Base-by-base conservation (phyloP, 2,797 vertebrate genomes). In the Notamacropus eugenii region DNA sequence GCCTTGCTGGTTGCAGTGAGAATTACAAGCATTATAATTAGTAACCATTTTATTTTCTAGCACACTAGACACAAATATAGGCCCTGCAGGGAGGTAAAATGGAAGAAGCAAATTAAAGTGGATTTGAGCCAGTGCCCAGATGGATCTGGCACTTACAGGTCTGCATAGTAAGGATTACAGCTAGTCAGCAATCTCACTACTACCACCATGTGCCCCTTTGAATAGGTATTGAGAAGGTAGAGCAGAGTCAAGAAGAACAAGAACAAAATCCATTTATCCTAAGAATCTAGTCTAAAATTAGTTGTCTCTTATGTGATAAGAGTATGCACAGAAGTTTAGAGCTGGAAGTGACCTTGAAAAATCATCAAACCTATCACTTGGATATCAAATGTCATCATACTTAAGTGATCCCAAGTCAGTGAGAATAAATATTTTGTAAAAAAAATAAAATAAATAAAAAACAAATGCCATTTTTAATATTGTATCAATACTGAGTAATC, bases 51-150 rank as follows among this genome's bases (percentile, higher is more conserved):
- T 90, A 96, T 97, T 98, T 98, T 97, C 90, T 90, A 97, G 40
- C 50, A 93, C 90, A 95, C 91, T 96, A 96, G 92, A 94, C 97
- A 97, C 91, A 98, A 97, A 95, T 96, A 62, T 82, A 97, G 29
- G 34, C 95, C 96, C 58, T 55, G 91, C 40, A 97, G 97, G 90
- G 98, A 97, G 94, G 62, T 97, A 97, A 97, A 97, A 97, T 97
- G 97, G 93, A 93, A 97, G 97, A 96, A 97, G 95, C 93, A 98
- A 98, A 98, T 98, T 98, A 98, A 98, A 98, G 96, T 98, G 96
- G 95, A 96, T 96, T 95, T 96, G 91, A 97, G 93, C 97, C 96
- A 97, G 67, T 50, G 93, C 82, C 94, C 87, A 95, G 57, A 6
- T 94, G 93, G 93, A 97, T 98, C 34, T 98, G 97, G 93, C 95